Conservation (phyloP, 1,140 invertebrate genomes). For the Amyelois transitella region DNA sequence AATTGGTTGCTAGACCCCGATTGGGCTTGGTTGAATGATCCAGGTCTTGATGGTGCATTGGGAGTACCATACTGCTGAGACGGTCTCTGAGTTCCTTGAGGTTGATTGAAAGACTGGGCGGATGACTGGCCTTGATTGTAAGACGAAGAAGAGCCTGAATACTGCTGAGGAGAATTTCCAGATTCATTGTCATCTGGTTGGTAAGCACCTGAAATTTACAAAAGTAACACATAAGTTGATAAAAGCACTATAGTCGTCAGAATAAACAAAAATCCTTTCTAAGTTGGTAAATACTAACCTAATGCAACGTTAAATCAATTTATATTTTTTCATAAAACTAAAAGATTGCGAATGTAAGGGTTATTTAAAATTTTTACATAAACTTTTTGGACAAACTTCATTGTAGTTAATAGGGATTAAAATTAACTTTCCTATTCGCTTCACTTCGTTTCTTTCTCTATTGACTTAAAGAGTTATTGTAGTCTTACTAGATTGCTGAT, state of each 20-base stretch:
- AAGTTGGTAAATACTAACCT: too few species aligned
- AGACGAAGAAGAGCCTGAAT: background rate
- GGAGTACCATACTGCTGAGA: constrained; percentile 7
- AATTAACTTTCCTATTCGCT: too few species aligned
- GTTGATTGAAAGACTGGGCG: background rate
- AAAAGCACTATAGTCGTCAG: background rate
- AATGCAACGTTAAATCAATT: too few species aligned
- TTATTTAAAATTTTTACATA: too few species aligned
- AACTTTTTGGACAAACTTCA: too few species aligned
- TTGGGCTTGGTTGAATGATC: background rate
- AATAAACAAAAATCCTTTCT: too few species aligned
- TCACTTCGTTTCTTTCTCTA: too few species aligned
- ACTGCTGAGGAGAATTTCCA: constrained; percentile 11
- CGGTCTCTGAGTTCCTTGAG: constrained; percentile 1
- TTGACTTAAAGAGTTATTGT: too few species aligned
- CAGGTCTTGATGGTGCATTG: background rate
- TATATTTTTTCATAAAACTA: too few species aligned
- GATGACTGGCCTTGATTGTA: background rate
- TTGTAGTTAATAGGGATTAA: too few species aligned
- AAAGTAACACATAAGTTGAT: background rate
- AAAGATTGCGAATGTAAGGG: too few species aligned
- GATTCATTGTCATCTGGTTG: constrained; percentile 47
- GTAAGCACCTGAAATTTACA: constrained; percentile 47
- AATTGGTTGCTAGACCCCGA: background rate
- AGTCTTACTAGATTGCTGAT: too few species aligned